Evolutionary conservation across 2,797 vertebrate species (phyloP).

Genomic region (Carcharodon carcharias): DNA sequence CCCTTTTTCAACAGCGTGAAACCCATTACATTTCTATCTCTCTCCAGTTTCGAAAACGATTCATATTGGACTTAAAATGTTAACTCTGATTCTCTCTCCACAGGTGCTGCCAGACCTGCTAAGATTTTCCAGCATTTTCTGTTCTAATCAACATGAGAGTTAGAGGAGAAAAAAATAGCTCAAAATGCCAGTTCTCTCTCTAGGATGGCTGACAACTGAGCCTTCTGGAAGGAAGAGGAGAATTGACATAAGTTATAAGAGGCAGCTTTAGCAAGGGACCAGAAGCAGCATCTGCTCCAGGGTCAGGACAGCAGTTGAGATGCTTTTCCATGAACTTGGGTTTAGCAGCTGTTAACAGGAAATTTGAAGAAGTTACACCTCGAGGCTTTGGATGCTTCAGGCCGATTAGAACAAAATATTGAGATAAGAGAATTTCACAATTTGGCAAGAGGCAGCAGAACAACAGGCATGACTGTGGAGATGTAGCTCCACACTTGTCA

Average conservation of each 20-base stretch:
- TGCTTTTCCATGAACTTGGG: background rate
- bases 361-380: background rate
- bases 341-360: background rate
- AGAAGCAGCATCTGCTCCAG: background rate
- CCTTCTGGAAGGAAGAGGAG: background rate
- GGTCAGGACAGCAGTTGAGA: background rate
- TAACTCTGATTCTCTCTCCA: too few relatives aligned
- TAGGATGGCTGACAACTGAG: background rate
- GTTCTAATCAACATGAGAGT: background rate
- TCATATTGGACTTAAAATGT: too few relatives aligned
- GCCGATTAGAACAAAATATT: background rate
- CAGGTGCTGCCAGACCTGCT: too few relatives aligned
- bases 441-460: background rate
- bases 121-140: too few relatives aligned
- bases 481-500: background rate
- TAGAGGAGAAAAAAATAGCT: background rate
- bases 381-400: too few relatives aligned
- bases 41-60: too few relatives aligned
- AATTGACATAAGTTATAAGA: background rate
- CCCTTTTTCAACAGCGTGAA: too few relatives aligned
- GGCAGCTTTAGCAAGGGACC: background rate
- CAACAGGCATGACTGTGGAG: too few relatives aligned
- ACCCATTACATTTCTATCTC: too few relatives aligned
- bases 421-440: background rate
- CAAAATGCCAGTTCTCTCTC: too few relatives aligned